Evolutionary conservation across 2,113 vertebrate genomes (phyloP), one percentile per base, ranked within the genome.

Genomic region (Spea multiplicata): DNA sequence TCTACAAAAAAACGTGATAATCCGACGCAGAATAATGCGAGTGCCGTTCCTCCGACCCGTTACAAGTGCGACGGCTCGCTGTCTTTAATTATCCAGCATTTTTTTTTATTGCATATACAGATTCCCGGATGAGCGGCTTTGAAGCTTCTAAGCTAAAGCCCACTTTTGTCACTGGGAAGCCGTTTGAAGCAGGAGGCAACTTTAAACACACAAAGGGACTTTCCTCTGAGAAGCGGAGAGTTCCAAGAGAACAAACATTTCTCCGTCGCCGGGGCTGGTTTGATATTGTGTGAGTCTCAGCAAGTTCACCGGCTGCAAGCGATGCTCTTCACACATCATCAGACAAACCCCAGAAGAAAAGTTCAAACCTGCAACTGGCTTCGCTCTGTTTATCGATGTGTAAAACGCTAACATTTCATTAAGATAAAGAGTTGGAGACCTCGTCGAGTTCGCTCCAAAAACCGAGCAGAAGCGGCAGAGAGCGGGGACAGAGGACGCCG

Each of bases 341-440:
- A 78, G 59, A 78, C 76, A 78, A 78, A 65, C 76, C 76, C 76
- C 68, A 65, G 47, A 71, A 78, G 76, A 71, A 72, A 78, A 78
- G 76, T 78, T 78, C 76, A 78, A 52, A 57, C 68, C 70, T 72
- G 76, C 62, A 78, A 71, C 76, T 78, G 47, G 67, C 70, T 76
- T 77, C 66, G 55, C 70, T 77, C 66, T 78, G 76, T 71, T 78
- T 78, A 78, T 78, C 68, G 68, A 72, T 78, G 76, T 78, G 76
- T 71, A 71, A 78, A 78, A 47, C 44, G 76, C 57, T 72, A 78
- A 66, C 68, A 71, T 72, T 78, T 78, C 76, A 78, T 78, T 78
- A 65, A 72, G 68, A 78, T 78, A 71, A 78, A 78, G 68, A 71
- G 59, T 65, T 71, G 16, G 76, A 71, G 48, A 71, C 76, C 76